Evolutionary conservation across 2,888 invertebrate species (phyloP).

Genomic region (Eudemis profundana): DNA sequence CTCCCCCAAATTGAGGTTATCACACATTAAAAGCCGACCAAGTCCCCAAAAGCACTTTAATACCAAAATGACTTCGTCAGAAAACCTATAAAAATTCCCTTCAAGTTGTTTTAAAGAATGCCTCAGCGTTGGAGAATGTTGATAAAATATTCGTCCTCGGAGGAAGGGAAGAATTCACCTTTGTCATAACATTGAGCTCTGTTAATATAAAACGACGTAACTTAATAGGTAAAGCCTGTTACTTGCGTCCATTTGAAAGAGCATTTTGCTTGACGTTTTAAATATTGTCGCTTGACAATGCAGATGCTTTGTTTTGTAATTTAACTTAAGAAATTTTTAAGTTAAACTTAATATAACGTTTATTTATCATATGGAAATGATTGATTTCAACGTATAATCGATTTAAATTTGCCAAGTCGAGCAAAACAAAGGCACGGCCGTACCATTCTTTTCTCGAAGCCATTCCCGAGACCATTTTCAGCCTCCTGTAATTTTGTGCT

Average conservation of each 20-base stretch:
- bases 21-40: slow-evolving; percentile 34
- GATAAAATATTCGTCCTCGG: slow-evolving; percentile 51
- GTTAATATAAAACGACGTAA: neutral
- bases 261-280: slow-evolving; percentile 50
- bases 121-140: slow-evolving; percentile 53
- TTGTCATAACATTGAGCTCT: slow-evolving; percentile 51
- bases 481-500: no score
- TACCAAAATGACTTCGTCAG: slow-evolving; percentile 33
- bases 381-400: no score
- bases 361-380: no score
- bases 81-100: slow-evolving; percentile 46
- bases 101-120: slow-evolving; percentile 56
- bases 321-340: neutral
- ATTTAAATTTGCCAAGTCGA: no score
- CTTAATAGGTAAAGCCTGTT: neutral
- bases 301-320: slow-evolving; percentile 21
- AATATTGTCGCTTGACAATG: slow-evolving; percentile 48
- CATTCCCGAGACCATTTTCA: no score
- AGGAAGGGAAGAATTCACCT: slow-evolving; percentile 51
- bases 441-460: no score
- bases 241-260: neutral
- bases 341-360: no score
- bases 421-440: no score
- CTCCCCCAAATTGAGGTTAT: slow-evolving; percentile 10
- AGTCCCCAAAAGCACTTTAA: slow-evolving; percentile 21